Evolutionary conservation across 2,888 invertebrate genomes (phyloP).

Genomic region (Antitype chi): DNA sequence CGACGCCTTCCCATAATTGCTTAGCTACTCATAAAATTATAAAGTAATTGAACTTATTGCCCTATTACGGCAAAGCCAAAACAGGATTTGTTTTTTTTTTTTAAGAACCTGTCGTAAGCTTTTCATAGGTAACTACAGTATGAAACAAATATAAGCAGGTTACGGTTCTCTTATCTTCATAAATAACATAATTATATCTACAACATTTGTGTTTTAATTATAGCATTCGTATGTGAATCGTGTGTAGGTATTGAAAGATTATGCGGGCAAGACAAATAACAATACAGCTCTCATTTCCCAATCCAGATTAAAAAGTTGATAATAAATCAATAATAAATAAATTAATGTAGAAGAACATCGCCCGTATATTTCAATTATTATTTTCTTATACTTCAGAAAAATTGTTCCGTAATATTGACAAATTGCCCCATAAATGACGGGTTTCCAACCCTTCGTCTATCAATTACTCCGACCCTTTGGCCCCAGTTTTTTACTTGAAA

Average conservation of each 20-base stretch:
- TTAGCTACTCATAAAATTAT: background rate
- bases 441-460: conserved; percentile 50
- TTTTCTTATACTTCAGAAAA: conserved; percentile 9
- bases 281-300: background rate
- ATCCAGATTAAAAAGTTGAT: background rate
- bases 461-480: conserved; percentile 48
- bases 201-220: background rate
- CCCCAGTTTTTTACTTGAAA: conserved; percentile 31
- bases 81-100: background rate
- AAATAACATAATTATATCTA: background rate
- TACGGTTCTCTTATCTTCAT: background rate
- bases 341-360: background rate
- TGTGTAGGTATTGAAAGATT: too few relatives aligned
- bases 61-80: background rate
- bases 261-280: background rate
- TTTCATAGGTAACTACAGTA: background rate
- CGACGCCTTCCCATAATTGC: background rate
- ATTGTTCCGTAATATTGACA: conserved; percentile 49
- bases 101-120: background rate
- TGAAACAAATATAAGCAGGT: background rate
- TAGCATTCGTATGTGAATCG: background rate
- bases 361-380: background rate
- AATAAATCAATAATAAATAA: background rate
- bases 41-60: background rate
- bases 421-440: conserved; percentile 45